Evolutionary conservation across 2,797 vertebrate species (phyloP), one percentile per base, ranked within the genome.

Genomic region (Epinephelus malabaricus): DNA sequence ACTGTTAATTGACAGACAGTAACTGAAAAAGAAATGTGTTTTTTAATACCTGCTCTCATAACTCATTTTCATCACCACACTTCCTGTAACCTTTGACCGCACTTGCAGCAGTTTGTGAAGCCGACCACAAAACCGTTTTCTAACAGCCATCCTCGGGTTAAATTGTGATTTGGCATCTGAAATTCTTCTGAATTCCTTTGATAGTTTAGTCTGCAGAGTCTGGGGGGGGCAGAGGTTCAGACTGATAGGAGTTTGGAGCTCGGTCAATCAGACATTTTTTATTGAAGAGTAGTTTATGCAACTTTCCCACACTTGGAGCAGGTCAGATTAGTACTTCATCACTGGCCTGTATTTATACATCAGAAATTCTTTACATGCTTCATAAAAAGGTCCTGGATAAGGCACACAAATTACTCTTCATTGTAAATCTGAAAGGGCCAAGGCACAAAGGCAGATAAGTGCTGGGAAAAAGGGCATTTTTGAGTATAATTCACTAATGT

Each of bases 301-400:
- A 79, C 79, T 85, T 92, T 89, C 89, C 89, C 90, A 91, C 87
- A 88, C 87, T 89, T 67, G 84, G 79, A 89, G 72, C 88, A 82
- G 85, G 85, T 90, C 89, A 88, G 83, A 78, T 85, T 11, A 78
- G 84, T 86, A 88, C 89, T 93, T 85, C 86, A 92, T 92, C 89
- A 92, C 78, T 63, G 80, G 77, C 73, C 73, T 38, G 76, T 91
- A 91, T 93, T 92, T 89, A 92, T 79, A 91, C 88, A 89, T 90
- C 78, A 79, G 47, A 83, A 58, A 93, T 93, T 91, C 91, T 85
- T 91, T 73, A 84, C 89, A 86, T 92, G 88, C 88, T 92, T 92
- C 25, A 66, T 27, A 66, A 63, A 68, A 81, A 81, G 4, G 34
- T 81, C 79, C 74, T 2, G 69, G 74, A 85, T 64, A 77, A 65